phyloP scores from a whole-genome alignment of 2,888 invertebrate species.

The Hirtodrosophila trivittata region DNA sequence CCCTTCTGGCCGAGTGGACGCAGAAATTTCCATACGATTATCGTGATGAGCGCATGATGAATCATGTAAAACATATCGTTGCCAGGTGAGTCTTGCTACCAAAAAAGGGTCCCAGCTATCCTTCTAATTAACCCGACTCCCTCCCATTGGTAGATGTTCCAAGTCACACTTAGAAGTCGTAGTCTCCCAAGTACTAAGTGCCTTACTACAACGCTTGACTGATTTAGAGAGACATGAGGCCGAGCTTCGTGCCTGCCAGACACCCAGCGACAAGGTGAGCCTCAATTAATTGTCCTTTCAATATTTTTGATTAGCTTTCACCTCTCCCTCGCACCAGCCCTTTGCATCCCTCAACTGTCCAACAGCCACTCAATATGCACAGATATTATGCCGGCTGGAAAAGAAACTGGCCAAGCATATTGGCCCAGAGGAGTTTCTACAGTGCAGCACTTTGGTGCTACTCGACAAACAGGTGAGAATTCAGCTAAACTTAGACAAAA shows the following conservation, averaged over 20 bases:
- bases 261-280: constrained; percentile 79
- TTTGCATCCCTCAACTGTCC: constrained; percentile 70
- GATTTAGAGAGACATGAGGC: constrained; percentile 84
- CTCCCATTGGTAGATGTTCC: constrained; percentile 76
- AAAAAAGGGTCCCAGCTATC: too few species aligned
- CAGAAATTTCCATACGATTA: constrained; percentile 84
- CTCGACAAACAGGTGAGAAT: constrained; percentile 82
- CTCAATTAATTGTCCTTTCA: too few species aligned
- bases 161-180: constrained; percentile 82
- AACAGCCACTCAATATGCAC: constrained; percentile 83
- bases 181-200: constrained; percentile 84
- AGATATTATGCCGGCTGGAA: constrained; percentile 83
- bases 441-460: constrained; percentile 83
- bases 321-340: constrained; percentile 23
- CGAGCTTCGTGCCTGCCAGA: constrained; percentile 83
- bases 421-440: constrained; percentile 84
- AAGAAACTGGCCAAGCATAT: constrained; percentile 84
- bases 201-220: constrained; percentile 84
- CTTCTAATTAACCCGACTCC: too few species aligned
- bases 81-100: constrained; percentile 80
- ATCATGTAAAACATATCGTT: constrained; percentile 84
- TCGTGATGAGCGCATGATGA: constrained; percentile 84
- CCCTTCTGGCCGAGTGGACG: constrained; percentile 83
- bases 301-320: too few species aligned
- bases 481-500: background rate